A percentile compares a stretch with the other conserved stretches of the same genome.
phyloP scores from a whole-genome alignment of 1,140 invertebrate genomes.

The Zaprionus gabonicus region DNA sequence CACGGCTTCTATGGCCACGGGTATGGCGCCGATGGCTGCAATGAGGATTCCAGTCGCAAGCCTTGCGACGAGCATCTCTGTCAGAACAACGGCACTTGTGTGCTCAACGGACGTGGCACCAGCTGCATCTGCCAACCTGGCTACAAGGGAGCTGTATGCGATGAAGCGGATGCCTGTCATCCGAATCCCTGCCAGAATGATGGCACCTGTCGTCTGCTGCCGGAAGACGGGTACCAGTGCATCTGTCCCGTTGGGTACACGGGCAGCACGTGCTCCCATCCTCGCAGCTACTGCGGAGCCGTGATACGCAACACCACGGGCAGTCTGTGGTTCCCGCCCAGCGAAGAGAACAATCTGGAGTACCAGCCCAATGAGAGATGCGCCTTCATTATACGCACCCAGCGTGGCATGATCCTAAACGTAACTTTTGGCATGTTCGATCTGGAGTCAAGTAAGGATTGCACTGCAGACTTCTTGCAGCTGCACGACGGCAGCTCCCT shows the following conservation, averaged over 20 bases:
- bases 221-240: slow-evolving; percentile 74
- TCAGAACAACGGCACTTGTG: slow-evolving; percentile 91
- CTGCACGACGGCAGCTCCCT: slow-evolving; percentile 91
- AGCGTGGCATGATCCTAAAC: slow-evolving; percentile 89
- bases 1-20: slow-evolving; percentile 89
- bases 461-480: slow-evolving; percentile 89
- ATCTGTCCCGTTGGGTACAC: slow-evolving; percentile 86
- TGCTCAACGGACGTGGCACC: slow-evolving; percentile 76
- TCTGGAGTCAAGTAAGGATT: slow-evolving; percentile 85
- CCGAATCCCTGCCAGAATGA: slow-evolving; percentile 92
- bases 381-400: slow-evolving; percentile 90
- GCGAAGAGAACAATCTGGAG: slow-evolving; percentile 85
- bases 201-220: slow-evolving; percentile 87
- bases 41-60: slow-evolving; percentile 39
- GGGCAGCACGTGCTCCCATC: slow-evolving; percentile 58
- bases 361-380: slow-evolving; percentile 88
- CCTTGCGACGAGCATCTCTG: slow-evolving; percentile 70
- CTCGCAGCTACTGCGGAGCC: slow-evolving; percentile 85
- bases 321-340: slow-evolving; percentile 77
- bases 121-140: slow-evolving; percentile 87
- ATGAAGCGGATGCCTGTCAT: slow-evolving; percentile 86
- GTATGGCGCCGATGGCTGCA: slow-evolving; percentile 67
- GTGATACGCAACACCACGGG: slow-evolving; percentile 83
- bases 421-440: slow-evolving; percentile 91
- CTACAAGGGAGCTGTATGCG: slow-evolving; percentile 85